phyloP scores from a whole-genome alignment of 1,140 invertebrate species.

The Trachymyrmex cornetzi region DNA sequence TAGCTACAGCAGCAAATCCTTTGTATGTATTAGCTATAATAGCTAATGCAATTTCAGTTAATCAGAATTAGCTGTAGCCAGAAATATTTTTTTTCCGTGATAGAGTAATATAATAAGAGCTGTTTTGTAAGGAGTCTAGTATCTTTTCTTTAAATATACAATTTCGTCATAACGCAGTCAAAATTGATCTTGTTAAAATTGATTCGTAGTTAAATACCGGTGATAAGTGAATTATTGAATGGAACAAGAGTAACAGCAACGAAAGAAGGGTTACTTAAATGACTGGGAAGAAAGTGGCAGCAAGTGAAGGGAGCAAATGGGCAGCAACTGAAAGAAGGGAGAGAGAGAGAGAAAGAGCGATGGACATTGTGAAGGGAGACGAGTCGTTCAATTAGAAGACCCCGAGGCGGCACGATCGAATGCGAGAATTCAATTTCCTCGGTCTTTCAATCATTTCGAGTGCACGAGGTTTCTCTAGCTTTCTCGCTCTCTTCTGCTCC shows the following conservation, averaged over 20 bases:
- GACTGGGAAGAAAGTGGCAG: slow-evolving; percentile 38
- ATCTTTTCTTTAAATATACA: background rate
- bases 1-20: too few species aligned
- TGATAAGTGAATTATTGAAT: slow-evolving; percentile 74
- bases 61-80: too few species aligned
- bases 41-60: too few species aligned
- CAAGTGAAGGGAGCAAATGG: background rate
- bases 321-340: background rate
- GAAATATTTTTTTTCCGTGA: too few species aligned
- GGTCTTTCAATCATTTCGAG: slow-evolving; percentile 81
- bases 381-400: slow-evolving; percentile 80
- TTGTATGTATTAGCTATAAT: too few species aligned
- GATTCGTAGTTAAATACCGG: slow-evolving; percentile 67
- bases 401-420: slow-evolving; percentile 75
- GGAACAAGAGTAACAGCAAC: slow-evolving; percentile 16
- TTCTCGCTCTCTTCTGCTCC: slow-evolving; percentile 46
- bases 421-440: slow-evolving; percentile 81
- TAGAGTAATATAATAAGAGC: background rate
- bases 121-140: background rate
- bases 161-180: background rate
- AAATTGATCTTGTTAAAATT: slow-evolving; percentile 23
- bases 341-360: slow-evolving; percentile 20
- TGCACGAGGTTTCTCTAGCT: slow-evolving; percentile 66
- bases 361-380: slow-evolving; percentile 66
- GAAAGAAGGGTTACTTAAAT: slow-evolving; percentile 39